Percentiles rank a stretch among this genome's conserved stretches.
These are phyloP conservation scores for Pocillopora verrucosa DNA, from an alignment of 64 coral and sea anemone species.

Conservation along the genomic window DNA sequence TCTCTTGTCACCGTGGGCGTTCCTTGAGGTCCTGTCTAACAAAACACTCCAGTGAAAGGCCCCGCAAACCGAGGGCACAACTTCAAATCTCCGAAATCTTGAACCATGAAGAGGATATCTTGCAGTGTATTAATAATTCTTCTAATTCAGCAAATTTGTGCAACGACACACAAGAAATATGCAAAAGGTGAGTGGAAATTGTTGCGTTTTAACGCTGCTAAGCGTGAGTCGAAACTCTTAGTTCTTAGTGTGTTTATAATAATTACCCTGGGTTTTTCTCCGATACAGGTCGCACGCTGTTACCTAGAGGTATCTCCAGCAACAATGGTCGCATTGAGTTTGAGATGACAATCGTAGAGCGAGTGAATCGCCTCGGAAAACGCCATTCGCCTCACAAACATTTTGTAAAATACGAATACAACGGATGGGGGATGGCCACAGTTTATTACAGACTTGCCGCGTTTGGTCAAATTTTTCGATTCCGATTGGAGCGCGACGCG, in stretches of 20 bases:
- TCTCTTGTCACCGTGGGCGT: constrained; percentile 10
- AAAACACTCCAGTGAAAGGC: constrained; percentile 30
- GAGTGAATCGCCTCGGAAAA: constrained; percentile 19
- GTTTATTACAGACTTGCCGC: constrained; percentile 82
- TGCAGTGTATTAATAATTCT: constrained; percentile 16
- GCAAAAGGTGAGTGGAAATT: not conserved
- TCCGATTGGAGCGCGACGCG: constrained; percentile 66
- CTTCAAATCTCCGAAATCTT: constrained; percentile 8
- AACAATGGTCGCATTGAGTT: constrained; percentile 34
- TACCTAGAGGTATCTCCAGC: not conserved
- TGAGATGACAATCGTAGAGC: constrained; percentile 22
- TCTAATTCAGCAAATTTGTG: constrained; percentile 18
- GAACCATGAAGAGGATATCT: constrained; percentile 30
- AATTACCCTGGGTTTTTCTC: not conserved
- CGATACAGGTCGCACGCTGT: constrained; percentile 28
- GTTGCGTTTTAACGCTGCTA: no score
- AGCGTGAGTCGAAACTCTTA: not conserved
- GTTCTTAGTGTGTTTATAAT: not conserved
- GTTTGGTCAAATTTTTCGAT: constrained; percentile 74
- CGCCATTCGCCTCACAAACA: constrained; percentile 43
- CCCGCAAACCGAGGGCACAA: not conserved
- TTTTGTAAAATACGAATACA: constrained; percentile 71
- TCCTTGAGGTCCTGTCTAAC: constrained; percentile 9
- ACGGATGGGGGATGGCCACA: constrained; percentile 34
- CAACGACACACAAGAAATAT: constrained; percentile 1